These are phyloP conservation scores for Leucania comma DNA, from an alignment of 2,888 invertebrate species.

Conservation along the genomic window DNA sequence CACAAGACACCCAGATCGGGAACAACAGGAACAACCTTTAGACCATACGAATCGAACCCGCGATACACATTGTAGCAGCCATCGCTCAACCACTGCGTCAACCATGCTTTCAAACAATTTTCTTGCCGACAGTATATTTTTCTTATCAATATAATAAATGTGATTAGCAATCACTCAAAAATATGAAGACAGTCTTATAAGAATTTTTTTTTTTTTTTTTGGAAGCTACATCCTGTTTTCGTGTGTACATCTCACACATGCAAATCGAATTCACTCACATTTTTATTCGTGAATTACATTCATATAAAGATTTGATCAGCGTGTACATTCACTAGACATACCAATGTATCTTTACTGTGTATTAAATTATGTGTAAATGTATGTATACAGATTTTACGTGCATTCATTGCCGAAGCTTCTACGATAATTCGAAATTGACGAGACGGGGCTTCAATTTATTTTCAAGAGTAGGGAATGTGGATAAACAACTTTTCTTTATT, in stretches of 20 bases:
- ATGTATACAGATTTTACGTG: constrained; percentile 12
- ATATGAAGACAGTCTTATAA: background rate
- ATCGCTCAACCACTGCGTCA: too few relatives aligned
- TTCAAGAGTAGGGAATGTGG: background rate
- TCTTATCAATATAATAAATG: background rate
- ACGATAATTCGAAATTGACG: constrained; percentile 19
- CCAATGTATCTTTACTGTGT: background rate
- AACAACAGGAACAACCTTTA: too few relatives aligned
- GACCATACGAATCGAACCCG: too few relatives aligned
- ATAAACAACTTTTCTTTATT: too few relatives aligned
- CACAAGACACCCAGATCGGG: too few relatives aligned
- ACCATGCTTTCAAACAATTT: background rate
- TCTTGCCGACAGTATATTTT: background rate
- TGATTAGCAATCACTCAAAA: background rate
- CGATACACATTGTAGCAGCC: too few relatives aligned
- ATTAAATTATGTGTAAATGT: constrained; percentile 18
- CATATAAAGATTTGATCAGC: constrained; percentile 23
- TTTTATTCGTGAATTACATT: constrained; percentile 27
- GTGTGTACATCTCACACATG: background rate
- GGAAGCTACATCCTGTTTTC: background rate
- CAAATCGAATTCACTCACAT: constrained; percentile 17
- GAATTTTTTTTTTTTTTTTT: background rate
- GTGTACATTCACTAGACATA: constrained; percentile 11
- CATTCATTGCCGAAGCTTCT: constrained; percentile 17
- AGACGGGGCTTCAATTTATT: constrained; percentile 13